Base-by-base conservation (phyloP, 2,888 invertebrate species). In the Phyto melanocephala region DNA sequence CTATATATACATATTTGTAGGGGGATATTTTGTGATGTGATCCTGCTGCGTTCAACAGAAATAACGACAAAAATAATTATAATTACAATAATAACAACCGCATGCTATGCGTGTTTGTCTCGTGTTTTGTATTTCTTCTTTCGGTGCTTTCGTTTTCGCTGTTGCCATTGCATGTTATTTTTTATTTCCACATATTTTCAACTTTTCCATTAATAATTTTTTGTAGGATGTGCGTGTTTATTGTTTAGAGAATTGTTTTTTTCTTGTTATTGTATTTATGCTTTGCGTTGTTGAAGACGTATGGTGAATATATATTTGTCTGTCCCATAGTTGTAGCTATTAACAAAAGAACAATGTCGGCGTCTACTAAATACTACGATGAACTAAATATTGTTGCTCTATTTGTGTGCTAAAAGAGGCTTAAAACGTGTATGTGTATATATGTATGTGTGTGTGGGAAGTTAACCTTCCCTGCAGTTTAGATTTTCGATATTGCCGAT, bases 141-240 rank as follows among this genome's bases (percentile, higher is more conserved):
- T 54, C 40, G 5, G 63, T 50, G 40, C 8, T 52, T 65, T 75
- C 10, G 28, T 33, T 62, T 54, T 15, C 17, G 37, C 6, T 28
- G 28, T 28, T 28, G 3, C 28, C 6, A 28, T 6, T 28, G 4
- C 6, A 5, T 28, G 3, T 28, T 28, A 5, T 6, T 3, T 28
- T 28, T 28, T 6, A 6, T 28, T 28, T 28, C 6, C 8, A 33
- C 62, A 42, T 67, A 0, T 10, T 42, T 50, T 45, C 40, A 37
- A 67, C 50, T 50, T 58, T 58, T 45, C 20, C 52, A 81, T 77
- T 81, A 47, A 37, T 58, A 28, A n/a, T 63, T 54, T 54, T 17
- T 40, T 67, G 28, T 54, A 45, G 60, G 52, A 63, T 60, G 67
- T 77, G 76, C 77, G 81, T 81, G 81, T 77, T 77, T 68, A 77